Percentiles rank a stretch among this genome's conserved stretches.
phyloP scores from a whole-genome alignment of 1,140 invertebrate genomes.

The Drosophila oshimai region DNA sequence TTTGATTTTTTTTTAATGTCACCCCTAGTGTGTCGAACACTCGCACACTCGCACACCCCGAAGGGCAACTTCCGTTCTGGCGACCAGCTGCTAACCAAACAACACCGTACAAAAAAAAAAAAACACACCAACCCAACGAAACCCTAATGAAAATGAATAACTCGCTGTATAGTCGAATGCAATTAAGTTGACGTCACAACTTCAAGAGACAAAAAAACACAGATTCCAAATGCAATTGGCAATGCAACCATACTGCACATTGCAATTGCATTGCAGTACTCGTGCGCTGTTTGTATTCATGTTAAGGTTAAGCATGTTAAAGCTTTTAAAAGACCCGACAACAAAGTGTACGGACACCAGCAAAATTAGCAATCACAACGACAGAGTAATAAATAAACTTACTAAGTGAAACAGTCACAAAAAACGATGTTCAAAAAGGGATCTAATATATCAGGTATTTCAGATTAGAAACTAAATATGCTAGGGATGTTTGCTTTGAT shows the following conservation, averaged over 20 bases:
- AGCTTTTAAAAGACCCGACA: slow-evolving; percentile 48
- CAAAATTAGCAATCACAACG: slow-evolving; percentile 7
- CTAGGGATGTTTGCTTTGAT: no score
- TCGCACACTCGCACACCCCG: slow-evolving; percentile 1
- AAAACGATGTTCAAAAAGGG: background rate
- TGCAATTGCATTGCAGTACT: slow-evolving; percentile 26
- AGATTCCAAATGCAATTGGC: slow-evolving; percentile 26
- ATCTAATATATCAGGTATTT: no score
- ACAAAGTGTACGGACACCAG: slow-evolving; percentile 22
- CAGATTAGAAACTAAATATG: no score
- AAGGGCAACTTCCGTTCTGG: slow-evolving; percentile 33
- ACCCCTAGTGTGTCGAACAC: slow-evolving; percentile 4
- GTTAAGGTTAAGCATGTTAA: slow-evolving; percentile 71
- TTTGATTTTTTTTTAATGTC: background rate
- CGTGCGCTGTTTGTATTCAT: slow-evolving; percentile 49
- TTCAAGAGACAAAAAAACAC: slow-evolving; percentile 4
- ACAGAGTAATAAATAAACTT: slow-evolving; percentile 2
- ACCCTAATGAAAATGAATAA: slow-evolving; percentile 16
- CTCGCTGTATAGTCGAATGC: slow-evolving; percentile 18
- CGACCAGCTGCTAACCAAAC: slow-evolving; percentile 29
- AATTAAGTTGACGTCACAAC: slow-evolving; percentile 28
- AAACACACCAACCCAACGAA: slow-evolving; percentile 18
- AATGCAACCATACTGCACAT: slow-evolving; percentile 1
- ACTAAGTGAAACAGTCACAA: slow-evolving; percentile 4
- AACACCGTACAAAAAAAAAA: background rate